Base-by-base conservation (phyloP, 1,140 invertebrate species). In the Danaus melanippus region DNA sequence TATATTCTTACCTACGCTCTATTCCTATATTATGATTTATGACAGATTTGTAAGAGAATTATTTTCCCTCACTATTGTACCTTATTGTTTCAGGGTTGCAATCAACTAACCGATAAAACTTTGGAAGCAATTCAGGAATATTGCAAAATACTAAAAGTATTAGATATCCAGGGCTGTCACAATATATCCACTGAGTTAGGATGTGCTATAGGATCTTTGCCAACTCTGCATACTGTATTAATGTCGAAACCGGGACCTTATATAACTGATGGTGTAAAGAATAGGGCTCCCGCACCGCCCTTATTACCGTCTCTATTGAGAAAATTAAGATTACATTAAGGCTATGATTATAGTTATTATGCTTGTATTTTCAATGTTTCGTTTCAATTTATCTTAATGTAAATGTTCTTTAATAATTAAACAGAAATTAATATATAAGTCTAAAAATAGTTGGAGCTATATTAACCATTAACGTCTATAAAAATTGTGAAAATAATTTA, bases 41-140 rank as follows among this genome's bases (percentile, higher is more conserved):
- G 21, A 15, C 15, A 15, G 21, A 32, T 3, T 32, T 32, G 21
- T 32, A 32, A 32, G 21, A 32, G 21, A n/a, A 32, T 32, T 32
- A 3, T 32, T 32, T 32, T 32, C 4, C 2, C 6, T 7, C 0
- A 2, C 17, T 45, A 32, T 12, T 40, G n/a, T 9, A 41, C 10
- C 41, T 44, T 50, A 1, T 58, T 17, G 65, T 72, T 89, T 5
- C 89, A 92, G 86, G 90, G 89, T 47, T 93, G 92, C 76, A 90
- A 89, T 62, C 88, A 90, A 64, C 66, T 94, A 11, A 93, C 92
- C 0, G 90, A 93, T 71, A 87, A 88, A 56, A 88, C 88, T 41
- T 75, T 93, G 11, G 85, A 90, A 53, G 87, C 88, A 12, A 88
- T 93, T 43, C 84, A 83, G 54, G 62, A 73, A 0, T 79, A 92